phyloP scores from a whole-genome alignment of 2,797 vertebrate species.

The Acomys russatus region DNA sequence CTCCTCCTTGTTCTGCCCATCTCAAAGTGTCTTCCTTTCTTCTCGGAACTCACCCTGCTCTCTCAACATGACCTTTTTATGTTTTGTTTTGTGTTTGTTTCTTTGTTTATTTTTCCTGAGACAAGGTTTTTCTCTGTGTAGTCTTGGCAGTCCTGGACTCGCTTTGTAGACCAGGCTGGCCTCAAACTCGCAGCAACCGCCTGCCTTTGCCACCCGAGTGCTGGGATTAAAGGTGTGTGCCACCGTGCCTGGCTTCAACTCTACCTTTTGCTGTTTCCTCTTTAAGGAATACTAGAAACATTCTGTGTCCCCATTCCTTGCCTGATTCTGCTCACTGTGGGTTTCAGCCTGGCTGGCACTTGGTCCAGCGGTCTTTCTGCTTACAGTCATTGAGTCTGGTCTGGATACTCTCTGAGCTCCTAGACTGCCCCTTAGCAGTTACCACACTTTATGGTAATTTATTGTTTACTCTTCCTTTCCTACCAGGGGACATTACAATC shows the following conservation, averaged over 20 bases:
- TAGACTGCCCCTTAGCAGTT: background rate
- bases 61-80: background rate
- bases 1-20: background rate
- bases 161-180: no score
- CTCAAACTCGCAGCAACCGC: no score
- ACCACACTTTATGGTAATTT: slow-evolving; percentile 28
- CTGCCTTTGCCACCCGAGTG: no score
- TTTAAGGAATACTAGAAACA: background rate
- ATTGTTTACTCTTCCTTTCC: slow-evolving; percentile 4
- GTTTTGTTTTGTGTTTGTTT: background rate
- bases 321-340: background rate
- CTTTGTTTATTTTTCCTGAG: no score
- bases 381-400: background rate
- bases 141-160: no score
- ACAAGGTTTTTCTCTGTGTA: no score
- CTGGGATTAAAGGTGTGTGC: no score
- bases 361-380: background rate
- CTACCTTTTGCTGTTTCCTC: background rate
- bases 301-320: background rate
- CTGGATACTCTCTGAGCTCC: background rate
- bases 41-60: background rate
- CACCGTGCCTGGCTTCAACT: no score
- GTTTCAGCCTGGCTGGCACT: background rate
- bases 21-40: background rate
- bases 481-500: background rate